Base-by-base conservation (phyloP, 1,140 invertebrate species). In the Aphelinus certus region DNA sequence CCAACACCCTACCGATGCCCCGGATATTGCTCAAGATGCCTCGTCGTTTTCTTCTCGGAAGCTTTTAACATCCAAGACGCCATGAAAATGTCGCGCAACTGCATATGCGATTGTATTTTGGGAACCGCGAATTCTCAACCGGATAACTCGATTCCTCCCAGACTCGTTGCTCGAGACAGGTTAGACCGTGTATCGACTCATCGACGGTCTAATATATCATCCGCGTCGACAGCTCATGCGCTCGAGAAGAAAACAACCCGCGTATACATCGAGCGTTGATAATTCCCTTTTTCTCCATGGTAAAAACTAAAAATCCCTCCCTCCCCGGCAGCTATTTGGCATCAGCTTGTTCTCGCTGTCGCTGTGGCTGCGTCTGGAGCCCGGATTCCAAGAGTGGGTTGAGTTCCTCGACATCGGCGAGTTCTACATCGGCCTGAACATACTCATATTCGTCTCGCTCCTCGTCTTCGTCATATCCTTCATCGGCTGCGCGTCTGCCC, bases 361-460 rank as follows among this genome's bases (percentile, higher is more conserved):
- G 51, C 86, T 96, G 42, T 96, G 94, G 93, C 88, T 96, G 78
- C 90, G 93, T 67, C 89, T 95, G 42, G 95, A 96, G 77, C 91
- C 92, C 2, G 92, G 92, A 1, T 93, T 96, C 78, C 92, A 93
- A 80, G 92, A 95, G 76, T 96, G 94, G 93, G 90, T 96, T 47
- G 87, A 89, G 3, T 92, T 93, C 72, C 83, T 96, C 43, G 89
- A 94, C 61, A 91, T 95, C 56, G 86, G 92, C 67, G 88, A 92
- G 61, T 95, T 94, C 84, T 96, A 95, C 87, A 93, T 92, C 61
- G 95, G 95, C 4, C 88, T 95, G 71, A 96, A 96, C 79, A 90
- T 96, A 55, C 88, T 96, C 55, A 92, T 96, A 46, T 88, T 92
- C 48, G 89, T 90, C 1, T 91, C 93, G 0, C 85, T 94, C 42